A percentile compares a stretch with the other conserved stretches of the same genome.
Evolutionary conservation across 2,113 vertebrate genomes (phyloP).

Genomic region (Neodontobutis hainanensis): DNA sequence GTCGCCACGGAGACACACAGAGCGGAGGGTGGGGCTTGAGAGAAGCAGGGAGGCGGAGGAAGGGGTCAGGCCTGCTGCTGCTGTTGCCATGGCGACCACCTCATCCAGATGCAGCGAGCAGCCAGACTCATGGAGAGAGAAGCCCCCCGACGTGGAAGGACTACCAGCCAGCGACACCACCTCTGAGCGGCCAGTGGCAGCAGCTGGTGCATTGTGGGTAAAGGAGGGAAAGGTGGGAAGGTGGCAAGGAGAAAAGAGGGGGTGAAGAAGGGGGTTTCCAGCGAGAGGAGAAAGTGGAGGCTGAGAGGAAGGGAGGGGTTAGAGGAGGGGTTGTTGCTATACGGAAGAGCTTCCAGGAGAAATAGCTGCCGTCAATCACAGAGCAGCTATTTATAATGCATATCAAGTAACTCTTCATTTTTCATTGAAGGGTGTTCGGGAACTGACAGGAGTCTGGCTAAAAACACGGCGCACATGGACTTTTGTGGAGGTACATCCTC

Average conservation of each 20-base stretch:
- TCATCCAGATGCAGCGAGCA: slow-evolving; percentile 77
- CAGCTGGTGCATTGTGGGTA: slow-evolving; percentile 72
- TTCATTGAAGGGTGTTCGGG: slow-evolving; percentile 59
- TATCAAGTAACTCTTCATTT: slow-evolving; percentile 74
- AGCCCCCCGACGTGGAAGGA: slow-evolving; percentile 37
- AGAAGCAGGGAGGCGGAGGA: slow-evolving; percentile 51
- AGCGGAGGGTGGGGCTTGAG: slow-evolving; percentile 44
- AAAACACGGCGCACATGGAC: slow-evolving; percentile 16
- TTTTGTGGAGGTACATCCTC: slow-evolving; percentile 13
- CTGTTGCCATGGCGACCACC: slow-evolving; percentile 75
- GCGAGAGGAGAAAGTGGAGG: slow-evolving; percentile 37
- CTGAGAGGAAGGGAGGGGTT: slow-evolving; percentile 50
- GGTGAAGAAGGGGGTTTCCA: slow-evolving; percentile 57
- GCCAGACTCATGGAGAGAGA: slow-evolving; percentile 29
- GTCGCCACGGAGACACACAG: slow-evolving; percentile 25
- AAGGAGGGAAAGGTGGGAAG: slow-evolving; percentile 54
- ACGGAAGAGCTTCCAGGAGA: slow-evolving; percentile 77
- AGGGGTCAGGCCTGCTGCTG: slow-evolving; percentile 61
- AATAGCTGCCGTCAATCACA: slow-evolving; percentile 69
- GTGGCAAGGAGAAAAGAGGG: slow-evolving; percentile 28
- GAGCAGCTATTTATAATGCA: slow-evolving; percentile 76
- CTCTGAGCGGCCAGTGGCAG: slow-evolving; percentile 46
- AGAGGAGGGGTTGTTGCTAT: slow-evolving; percentile 80
- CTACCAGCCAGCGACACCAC: slow-evolving; percentile 44
- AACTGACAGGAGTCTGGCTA: slow-evolving; percentile 46